phyloP scores from a whole-genome alignment of 2,888 invertebrate species.

The Suillia variegata region DNA sequence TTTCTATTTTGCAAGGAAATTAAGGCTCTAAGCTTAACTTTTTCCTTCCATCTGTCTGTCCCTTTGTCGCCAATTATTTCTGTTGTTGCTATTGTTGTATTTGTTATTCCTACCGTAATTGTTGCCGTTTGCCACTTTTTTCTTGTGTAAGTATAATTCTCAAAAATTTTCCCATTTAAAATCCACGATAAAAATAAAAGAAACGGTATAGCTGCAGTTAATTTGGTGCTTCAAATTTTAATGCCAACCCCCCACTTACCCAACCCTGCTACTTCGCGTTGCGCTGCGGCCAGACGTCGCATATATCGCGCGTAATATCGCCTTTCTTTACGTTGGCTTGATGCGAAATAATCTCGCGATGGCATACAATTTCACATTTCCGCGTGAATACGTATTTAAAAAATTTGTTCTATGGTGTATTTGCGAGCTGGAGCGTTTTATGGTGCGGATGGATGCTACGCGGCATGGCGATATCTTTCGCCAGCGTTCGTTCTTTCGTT shows the following conservation, averaged over 20 bases:
- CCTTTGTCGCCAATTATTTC: no score
- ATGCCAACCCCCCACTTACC: slow-evolving; percentile 25
- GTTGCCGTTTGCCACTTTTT: not conserved
- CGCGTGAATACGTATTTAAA: slow-evolving; percentile 42
- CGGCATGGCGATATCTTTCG: slow-evolving; percentile 41
- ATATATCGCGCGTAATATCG: not conserved
- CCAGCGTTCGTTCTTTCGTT: slow-evolving; percentile 26
- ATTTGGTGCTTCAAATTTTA: slow-evolving; percentile 52
- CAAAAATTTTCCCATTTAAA: slow-evolving; percentile 45
- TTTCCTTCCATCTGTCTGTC: not conserved
- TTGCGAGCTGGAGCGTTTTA: slow-evolving; percentile 19
- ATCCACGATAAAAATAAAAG: slow-evolving; percentile 44
- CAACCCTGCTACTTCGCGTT: slow-evolving; percentile 19
- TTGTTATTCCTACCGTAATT: not conserved
- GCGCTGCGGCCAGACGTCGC: not conserved
- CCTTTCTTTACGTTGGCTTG: slow-evolving; percentile 2
- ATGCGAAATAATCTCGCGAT: slow-evolving; percentile 21
- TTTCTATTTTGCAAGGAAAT: not conserved
- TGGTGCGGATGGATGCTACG: not conserved
- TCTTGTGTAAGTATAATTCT: slow-evolving; percentile 1
- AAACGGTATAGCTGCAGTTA: slow-evolving; percentile 47
- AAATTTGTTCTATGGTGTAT: slow-evolving; percentile 13
- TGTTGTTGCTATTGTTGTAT: not conserved
- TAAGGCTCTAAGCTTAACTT: not conserved
- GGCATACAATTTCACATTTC: slow-evolving; percentile 51